These are phyloP conservation scores for Caradrina clavipalpis DNA, from an alignment of 2,888 invertebrate genomes.

Conservation along the genomic window DNA sequence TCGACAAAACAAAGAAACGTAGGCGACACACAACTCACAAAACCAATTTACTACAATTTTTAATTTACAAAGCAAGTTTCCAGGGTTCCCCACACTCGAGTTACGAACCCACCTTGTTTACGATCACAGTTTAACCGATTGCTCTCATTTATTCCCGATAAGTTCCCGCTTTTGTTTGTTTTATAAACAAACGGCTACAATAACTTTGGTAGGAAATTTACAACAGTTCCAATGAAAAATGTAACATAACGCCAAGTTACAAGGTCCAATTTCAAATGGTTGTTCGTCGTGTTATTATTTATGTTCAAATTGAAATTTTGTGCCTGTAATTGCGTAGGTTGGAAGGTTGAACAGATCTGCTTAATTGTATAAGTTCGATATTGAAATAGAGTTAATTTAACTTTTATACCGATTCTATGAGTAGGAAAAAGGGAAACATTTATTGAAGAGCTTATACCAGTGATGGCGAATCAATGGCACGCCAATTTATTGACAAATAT, in stretches of 20 bases:
- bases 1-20: slow-evolving; percentile 45
- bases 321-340: slow-evolving; percentile 48
- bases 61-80: slow-evolving; percentile 58
- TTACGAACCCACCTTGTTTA: slow-evolving; percentile 65
- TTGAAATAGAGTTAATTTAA: slow-evolving; percentile 30
- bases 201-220: slow-evolving; percentile 50
- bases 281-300: slow-evolving; percentile 43
- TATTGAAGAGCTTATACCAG: background rate
- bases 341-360: slow-evolving; percentile 40
- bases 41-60: slow-evolving; percentile 60
- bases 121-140: slow-evolving; percentile 66
- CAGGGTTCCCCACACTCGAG: slow-evolving; percentile 44
- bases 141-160: slow-evolving; percentile 66
- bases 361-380: slow-evolving; percentile 44
- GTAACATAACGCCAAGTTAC: slow-evolving; percentile 24
- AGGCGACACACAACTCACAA: slow-evolving; percentile 56
- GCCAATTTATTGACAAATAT: no score
- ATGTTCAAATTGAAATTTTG: slow-evolving; percentile 40
- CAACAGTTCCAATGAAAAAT: slow-evolving; percentile 36
- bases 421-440: background rate
- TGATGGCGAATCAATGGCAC: background rate
- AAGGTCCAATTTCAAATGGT: slow-evolving; percentile 44
- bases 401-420: slow-evolving; percentile 1
- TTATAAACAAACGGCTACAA: slow-evolving; percentile 60
- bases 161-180: slow-evolving; percentile 65